Base-by-base conservation (phyloP, 2,797 vertebrate species). In the Hydrocynus forskahlii region DNA sequence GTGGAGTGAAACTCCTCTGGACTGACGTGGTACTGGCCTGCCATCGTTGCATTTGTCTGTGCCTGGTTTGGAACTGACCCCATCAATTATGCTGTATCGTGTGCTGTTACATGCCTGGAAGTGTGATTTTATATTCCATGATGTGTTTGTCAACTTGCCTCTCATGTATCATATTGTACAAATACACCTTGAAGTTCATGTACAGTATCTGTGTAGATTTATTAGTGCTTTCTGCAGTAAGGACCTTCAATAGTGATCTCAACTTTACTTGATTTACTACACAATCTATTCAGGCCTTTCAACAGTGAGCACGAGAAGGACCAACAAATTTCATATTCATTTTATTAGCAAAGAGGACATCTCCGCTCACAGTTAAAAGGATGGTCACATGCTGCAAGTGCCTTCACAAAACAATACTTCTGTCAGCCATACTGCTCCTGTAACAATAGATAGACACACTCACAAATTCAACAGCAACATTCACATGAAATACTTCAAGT, bases 111-210 rank as follows among this genome's bases (percentile, higher is more conserved):
- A 76, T 81, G 79, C 81, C 66, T 60, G 79, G 52, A 75, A 25
- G 76, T 81, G 81, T 76, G 72, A 70, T 75, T 82, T 78, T 81
- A 62, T 81, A 86, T 83, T 79, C 52, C 76, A 79, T 73, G 63
- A 75, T 63, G 40, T 83, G 35, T 66, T 83, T 79, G 74, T 67
- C 43, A 38, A 78, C 72, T 64, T 81, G 75, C 71, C 70, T 83
- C 40, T 84, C 80, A 70, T 78, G 70, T 76, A 78, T 55, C 62
- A 85, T 85, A 80, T 82, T 77, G 78, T 83, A 64, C 29, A 64
- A 85, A 86, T 83, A 86, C 81, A 83, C 69, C 74, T 80, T 85
- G 50, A 70, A 40, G 75, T 83, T 81, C 43, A 64, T 75, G 77
- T 82, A 57, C 23, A 70, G 29, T 57, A 70, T 60, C 25, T 48